A percentile compares a stretch with the other conserved stretches of the same genome.
These are phyloP conservation scores for Crypturellus undulatus DNA, from an alignment of 2,113 vertebrate genomes.

Conservation along the genomic window DNA sequence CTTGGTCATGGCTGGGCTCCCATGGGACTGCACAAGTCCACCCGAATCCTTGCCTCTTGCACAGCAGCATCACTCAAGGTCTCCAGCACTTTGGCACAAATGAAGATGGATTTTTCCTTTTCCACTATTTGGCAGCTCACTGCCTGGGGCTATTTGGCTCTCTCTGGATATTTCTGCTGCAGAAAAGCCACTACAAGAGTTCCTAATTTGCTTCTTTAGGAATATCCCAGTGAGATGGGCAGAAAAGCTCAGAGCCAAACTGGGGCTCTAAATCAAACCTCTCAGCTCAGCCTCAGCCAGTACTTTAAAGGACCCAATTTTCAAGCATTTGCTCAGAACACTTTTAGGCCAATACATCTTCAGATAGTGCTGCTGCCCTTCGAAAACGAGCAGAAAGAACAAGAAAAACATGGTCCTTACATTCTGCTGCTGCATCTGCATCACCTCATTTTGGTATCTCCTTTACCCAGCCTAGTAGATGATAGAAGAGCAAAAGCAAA, in stretches of 20 bases:
- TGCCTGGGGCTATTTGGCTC: not conserved
- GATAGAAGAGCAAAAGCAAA: not conserved
- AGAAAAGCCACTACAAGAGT: not conserved
- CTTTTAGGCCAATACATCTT: not conserved
- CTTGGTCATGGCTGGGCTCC: fast-evolving
- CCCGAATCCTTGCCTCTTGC: not conserved
- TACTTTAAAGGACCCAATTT: conserved; percentile 13
- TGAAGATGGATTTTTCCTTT: not conserved
- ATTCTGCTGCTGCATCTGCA: not conserved
- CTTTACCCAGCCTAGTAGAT: not conserved
- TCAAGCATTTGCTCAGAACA: conserved; percentile 36
- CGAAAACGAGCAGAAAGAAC: conserved; percentile 5
- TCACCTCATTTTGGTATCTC: not conserved
- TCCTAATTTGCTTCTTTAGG: not conserved
- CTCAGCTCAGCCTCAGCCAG: not conserved
- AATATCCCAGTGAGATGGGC: not conserved
- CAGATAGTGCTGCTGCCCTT: not conserved
- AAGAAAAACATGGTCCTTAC: not conserved
- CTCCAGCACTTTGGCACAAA: not conserved
- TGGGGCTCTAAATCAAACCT: not conserved
- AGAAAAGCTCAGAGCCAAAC: not conserved
- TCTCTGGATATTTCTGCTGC: not conserved
- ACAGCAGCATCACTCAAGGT: not conserved
- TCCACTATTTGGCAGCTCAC: not conserved
- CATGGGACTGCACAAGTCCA: fast-evolving